Conservation (phyloP, 1,140 invertebrate genomes). For the Adelges cooleyi region DNA sequence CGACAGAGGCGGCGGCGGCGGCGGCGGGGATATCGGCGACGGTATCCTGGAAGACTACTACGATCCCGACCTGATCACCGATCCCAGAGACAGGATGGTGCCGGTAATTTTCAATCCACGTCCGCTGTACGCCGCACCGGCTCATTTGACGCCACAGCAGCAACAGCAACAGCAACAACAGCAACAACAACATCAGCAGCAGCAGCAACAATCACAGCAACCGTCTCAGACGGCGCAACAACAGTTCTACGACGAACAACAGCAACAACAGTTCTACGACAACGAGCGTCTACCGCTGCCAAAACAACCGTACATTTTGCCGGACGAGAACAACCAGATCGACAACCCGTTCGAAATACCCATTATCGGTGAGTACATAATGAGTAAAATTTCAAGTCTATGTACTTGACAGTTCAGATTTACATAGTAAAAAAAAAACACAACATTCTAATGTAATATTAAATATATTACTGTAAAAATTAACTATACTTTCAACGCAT, state of each 20-base stretch:
- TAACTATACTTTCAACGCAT: too few species aligned
- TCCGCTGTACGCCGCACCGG: neutral
- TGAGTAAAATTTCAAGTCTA: too few species aligned
- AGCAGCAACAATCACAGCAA: neutral
- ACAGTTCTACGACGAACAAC: too few species aligned
- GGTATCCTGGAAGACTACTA: neutral
- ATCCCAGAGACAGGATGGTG: conserved; percentile 18
- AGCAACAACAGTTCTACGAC: too few species aligned
- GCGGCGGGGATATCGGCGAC: neutral
- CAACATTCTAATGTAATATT: too few species aligned
- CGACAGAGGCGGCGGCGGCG: neutral
- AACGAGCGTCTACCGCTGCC: neutral
- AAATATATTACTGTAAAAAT: too few species aligned
- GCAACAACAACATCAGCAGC: too few species aligned
- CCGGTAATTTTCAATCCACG: conserved; percentile 15
- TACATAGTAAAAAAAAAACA: too few species aligned
- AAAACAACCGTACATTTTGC: neutral
- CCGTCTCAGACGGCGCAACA: neutral
- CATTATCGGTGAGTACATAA: conserved; percentile 20
- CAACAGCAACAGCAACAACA: neutral
- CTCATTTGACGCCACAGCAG: too few species aligned
- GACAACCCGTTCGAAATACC: conserved; percentile 3
- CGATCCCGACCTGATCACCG: conserved; percentile 7
- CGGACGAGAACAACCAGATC: neutral
- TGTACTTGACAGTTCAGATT: too few species aligned